phyloP scores from a whole-genome alignment of 2,888 invertebrate species.

The Choreutis nemorana region DNA sequence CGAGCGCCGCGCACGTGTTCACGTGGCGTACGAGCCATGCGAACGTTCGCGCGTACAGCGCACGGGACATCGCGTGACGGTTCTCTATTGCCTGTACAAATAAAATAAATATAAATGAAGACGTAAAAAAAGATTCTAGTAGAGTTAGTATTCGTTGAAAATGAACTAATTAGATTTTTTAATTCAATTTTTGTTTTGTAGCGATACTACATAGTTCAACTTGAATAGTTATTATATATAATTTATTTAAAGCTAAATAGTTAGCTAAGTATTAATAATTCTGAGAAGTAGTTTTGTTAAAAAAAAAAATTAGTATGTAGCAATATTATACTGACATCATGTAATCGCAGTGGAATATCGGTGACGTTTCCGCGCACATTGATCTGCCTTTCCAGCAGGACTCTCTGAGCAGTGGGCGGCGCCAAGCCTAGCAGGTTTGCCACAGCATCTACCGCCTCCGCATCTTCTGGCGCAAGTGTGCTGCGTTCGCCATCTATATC shows the following conservation, averaged over 20 bases:
- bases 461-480: constrained; percentile 71
- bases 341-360: constrained; percentile 87
- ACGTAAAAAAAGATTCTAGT: not conserved
- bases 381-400: constrained; percentile 81
- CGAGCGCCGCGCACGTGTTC: constrained; percentile 90
- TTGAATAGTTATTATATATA: too few species aligned
- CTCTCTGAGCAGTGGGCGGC: constrained; percentile 76
- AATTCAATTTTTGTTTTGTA: too few species aligned
- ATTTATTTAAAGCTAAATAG: too few species aligned
- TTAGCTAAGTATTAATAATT: too few species aligned
- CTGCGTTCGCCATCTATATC: constrained; percentile 90
- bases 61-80: constrained; percentile 93
- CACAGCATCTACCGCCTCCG: constrained; percentile 75
- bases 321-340: constrained; percentile 57
- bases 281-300: not conserved
- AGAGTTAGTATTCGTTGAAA: not conserved
- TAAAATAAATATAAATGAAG: not conserved
- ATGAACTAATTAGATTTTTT: too few species aligned
- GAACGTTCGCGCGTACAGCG: constrained; percentile 88
- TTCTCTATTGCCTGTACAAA: constrained; percentile 82
- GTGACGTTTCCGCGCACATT: constrained; percentile 93
- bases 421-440: constrained; percentile 81
- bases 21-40: constrained; percentile 93
- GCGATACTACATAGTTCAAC: too few species aligned
- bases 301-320: not conserved